Evolutionary conservation across 2,888 invertebrate genomes (phyloP), one percentile per base, ranked within the genome.

Genomic region (Noctua janthe): DNA sequence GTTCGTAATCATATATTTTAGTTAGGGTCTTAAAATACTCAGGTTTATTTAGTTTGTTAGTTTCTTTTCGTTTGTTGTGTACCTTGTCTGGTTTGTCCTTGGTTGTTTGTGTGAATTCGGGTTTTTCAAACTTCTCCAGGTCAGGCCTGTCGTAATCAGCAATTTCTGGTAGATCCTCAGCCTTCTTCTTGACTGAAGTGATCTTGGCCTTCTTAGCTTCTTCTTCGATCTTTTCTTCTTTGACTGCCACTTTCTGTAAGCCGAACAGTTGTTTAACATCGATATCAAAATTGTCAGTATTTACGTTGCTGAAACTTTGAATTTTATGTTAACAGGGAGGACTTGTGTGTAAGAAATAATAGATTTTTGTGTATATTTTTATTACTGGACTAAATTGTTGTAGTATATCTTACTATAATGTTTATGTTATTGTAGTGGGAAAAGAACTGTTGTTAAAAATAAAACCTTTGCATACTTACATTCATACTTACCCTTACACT

Each of bases 71-170:
- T 66, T 56, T n/a, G 47, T 11, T 43, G 23, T 5, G 17, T 81
- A 88, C 89, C 86, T 89, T 89, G 7, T 95, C 97, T 91, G 95
- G 97, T 92, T 95, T 97, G 64, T 95, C 97, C 82, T 95, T 96
- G 4, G 94, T 96, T 78, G 97, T 96, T 20, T 97, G 97, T 70
- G 96, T 97, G 64, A 97, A 97, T 15, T 97, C 96, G 3, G 96
- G 95, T 85, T 97, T 97, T 93, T 98, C 98, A 90, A 97, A 98
- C 94, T 97, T 97, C 92, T 98, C 98, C 80, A 98, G 97, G 5
- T 97, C 98, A 4, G 98, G 98, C 87, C 98, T 97, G 56, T 98
- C 98, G 91, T 98, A 98, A 93, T 98, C 98, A 17, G 98, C 97
- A 76, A 98, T 97, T 94, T 98, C 97, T 6, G 97, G 98, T 51